Evolutionary conservation across 2,888 invertebrate genomes (phyloP), one percentile per base, ranked within the genome.

Genomic region (Ditula angustiorana): DNA sequence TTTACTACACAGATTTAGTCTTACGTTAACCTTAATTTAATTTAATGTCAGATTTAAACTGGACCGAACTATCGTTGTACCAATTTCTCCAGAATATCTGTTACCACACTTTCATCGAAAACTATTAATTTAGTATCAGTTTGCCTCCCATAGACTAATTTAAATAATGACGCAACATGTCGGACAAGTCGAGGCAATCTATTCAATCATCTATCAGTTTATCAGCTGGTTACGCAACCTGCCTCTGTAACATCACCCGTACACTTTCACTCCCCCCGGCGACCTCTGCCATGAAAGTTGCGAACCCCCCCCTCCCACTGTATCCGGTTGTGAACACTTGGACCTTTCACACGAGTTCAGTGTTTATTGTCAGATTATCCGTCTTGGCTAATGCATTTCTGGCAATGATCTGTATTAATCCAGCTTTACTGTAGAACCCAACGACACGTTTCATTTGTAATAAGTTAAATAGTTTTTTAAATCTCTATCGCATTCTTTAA

Each of bases 241-340:
- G 33, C 24, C 64, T 58, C 55, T 57, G 66, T 69, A 69, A 69
- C 64, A 61, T 68, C 62, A 49, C 56, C 58, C 56, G 56, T 53
- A 55, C 58, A 67, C 74, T 74, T 74, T 73, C 76, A 69, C 72
- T 70, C 26, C 60, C 58, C 69, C 68, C 61, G 67, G 47, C 69
- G 75, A 78, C 77, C 79, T 76, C 70, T 74, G 70, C 61, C 69
- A 71, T 67, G 68, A 61, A 71, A 71, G 68, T 73, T 67, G 63
- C 58, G 69, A 73, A 72, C 75, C 69, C 59, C 35, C 59, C 23
- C 30, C 28, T n/a, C 16, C 21, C 30, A 47, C 56, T 10, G 28
- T 50, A 63, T 63, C 56, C 66, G 66, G 62, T 47, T 52, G 30
- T 50, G n/a, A 53, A 35, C 58, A 63, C 67, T 53, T 49, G 47